phyloP scores from a whole-genome alignment of 1,140 invertebrate species.

The Pentalonia nigronervosa region DNA sequence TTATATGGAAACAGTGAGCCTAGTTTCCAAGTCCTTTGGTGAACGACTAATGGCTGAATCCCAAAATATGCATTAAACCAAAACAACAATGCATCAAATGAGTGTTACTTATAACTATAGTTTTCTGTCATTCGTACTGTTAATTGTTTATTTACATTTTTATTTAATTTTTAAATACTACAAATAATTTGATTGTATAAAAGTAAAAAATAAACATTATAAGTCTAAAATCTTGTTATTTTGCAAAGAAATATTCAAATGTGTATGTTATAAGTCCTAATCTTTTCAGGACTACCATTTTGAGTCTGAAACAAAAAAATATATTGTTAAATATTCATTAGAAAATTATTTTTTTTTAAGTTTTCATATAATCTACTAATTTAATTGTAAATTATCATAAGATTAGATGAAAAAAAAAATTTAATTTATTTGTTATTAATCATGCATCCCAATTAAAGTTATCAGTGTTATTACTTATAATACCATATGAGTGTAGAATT shows the following conservation, averaged over 20 bases:
- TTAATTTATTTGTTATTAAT: not conserved
- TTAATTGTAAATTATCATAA: not conserved
- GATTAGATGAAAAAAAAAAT: not conserved
- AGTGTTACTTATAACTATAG: slow-evolving; percentile 27
- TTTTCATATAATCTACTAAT: not conserved
- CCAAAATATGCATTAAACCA: slow-evolving; percentile 55
- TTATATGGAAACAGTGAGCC: slow-evolving; percentile 95
- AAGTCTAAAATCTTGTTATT: not conserved
- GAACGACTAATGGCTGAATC: slow-evolving; percentile 72
- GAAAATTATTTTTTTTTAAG: not conserved
- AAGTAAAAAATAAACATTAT: slow-evolving; percentile 4
- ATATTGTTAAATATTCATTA: not conserved
- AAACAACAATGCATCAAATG: not conserved
- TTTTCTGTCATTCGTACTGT: not conserved
- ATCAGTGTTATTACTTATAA: not conserved
- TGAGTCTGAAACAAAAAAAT: slow-evolving; percentile 15
- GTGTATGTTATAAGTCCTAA: slow-evolving; percentile 1
- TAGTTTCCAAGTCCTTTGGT: slow-evolving; percentile 71
- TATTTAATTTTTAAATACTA: not conserved
- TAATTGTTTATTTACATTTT: slow-evolving; percentile 43
- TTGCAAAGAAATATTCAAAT: not conserved
- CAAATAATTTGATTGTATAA: slow-evolving; percentile 20
- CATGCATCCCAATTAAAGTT: not conserved
- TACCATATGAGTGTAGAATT: not conserved
- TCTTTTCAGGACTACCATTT: not conserved